Evolutionary conservation across 2,888 invertebrate genomes (phyloP), one percentile per base, ranked within the genome.

Genomic region (Philopedon plagiatum): DNA sequence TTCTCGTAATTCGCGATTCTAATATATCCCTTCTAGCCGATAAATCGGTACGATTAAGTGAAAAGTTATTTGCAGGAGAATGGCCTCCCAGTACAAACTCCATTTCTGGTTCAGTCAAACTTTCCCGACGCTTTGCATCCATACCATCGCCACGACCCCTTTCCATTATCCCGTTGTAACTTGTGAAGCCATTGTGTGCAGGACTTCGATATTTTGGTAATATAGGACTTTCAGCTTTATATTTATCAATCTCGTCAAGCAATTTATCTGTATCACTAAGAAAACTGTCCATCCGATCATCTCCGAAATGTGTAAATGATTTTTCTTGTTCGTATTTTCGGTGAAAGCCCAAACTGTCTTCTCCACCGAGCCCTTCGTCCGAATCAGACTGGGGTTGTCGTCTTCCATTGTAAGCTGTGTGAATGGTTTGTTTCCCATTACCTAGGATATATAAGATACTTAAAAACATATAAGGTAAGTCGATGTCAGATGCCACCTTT

Each of bases 301-400:
- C 87, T 57, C 87, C 86, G 76, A 89, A 88, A 60, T 86, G 85
- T 0, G 83, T 83, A 15, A 81, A 75, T 5, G 78, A 77, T 71
- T 82, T 83, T 34, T 81, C 78, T 8, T 76, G 67, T 29, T 67
- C 72, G 58, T 80, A 81, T 73, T 81, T 81, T 23, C 80, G 71
- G 39, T 70, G 58, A 63, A 81, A 82, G 63, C 87, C 85, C 62
- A 87, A 86, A 73, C 81, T 83, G 74, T 90, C 90, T 81, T 94
- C 93, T 66, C 91, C 90, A 1, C 93, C 93, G n/a, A 93, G 84
- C 0, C 93, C 93, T 83, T 94, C 94, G 77, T 93, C 94, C 81
- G 93, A 94, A 81, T 94, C 94, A 9, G 93, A 93, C 66, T 90
- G 87, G 0, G 87, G 82, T 63, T 87, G 86, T n/a, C 86, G 85